Base-by-base conservation (phyloP, 2,797 vertebrate genomes). In the Pipistrellus nathusii region DNA sequence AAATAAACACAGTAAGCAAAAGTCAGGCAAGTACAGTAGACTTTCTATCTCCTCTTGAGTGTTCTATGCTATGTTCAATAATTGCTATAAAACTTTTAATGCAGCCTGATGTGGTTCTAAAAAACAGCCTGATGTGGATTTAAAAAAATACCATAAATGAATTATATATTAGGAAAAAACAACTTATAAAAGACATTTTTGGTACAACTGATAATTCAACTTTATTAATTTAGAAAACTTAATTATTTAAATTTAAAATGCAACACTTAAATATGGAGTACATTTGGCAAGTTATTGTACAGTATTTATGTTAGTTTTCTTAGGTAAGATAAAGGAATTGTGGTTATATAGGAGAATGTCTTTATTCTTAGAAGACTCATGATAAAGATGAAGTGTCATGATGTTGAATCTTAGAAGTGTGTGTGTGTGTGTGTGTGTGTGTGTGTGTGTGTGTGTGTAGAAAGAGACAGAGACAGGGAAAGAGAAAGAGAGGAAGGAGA, bases 141-240 rank as follows among this genome's bases (percentile, higher is more conserved):
- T 89, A 32, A 38, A 89, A 94, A 95, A 64, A 84, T 13, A 78
- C 23, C 21, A 78, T 38, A 80, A 86, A 83, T 48, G 87, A 78
- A 90, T 53, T 55, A 71, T 13, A 57, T 44, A 53, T 59, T 3
- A 35, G 20, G 14, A 23, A 27, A 53, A 91, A 88, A 55, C 4
- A 90, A 41, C n/a, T 81, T 68, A 88, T 51, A 30, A 89, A 77
- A 89, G 53, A 78, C 9, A 69, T 46, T 95, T 81, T 82, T 82
- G 55, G 48, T 41, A 88, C 18, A 91, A 59, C 0, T 88, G 44
- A 66, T 48, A 32, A 83, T 66, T 83, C n/a, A 66, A 64, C 2
- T 48, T 46, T 75, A 68, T 48, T 82, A 82, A 64, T 83, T 66
- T 46, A 83, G 44, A 68, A 83, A 68, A 83, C 35, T 68, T 48